Evolutionary conservation across 2,113 vertebrate species (phyloP), one percentile per base, ranked within the genome.

Genomic region (Poecilia latipinna): DNA sequence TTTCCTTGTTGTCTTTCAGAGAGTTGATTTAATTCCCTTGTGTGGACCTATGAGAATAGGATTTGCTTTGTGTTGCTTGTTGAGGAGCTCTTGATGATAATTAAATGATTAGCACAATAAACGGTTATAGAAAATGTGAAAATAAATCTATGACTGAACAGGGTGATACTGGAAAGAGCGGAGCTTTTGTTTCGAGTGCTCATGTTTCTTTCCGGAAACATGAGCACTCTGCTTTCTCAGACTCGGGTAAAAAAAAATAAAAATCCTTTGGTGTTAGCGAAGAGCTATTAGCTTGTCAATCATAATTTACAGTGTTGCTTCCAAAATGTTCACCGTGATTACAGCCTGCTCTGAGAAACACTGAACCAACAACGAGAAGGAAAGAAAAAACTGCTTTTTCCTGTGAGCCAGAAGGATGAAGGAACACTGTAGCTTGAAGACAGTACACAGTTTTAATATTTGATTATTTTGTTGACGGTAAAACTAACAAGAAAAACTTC

Each of bases 31-130:
- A 75, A 78, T 80, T 35, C 11, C 4, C 26, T 42, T 33, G 42
- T 79, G 48, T 72, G 42, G 74, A 84, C 75, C 76, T 28, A 7
- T n/a, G 65, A 76, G 65, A 82, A 37, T 32, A 71, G 37, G 72
- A 39, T 11, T 39, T 61, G 37, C 76, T 80, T 75, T 54, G 42
- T 61, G 12, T 70, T 63, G 68, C 44, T 61, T 68, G 24, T 72
- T 79, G 7, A 75, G 13, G 72, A 17, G 39, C 66, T 78, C 32
- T 62, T 67, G 62, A 70, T 70, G 37, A 81, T 72, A 81, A 86
- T 91, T 82, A 77, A 44, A 72, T 69, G 31, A 33, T 78, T 67
- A 65, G 32, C 12, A 42, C 73, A 54, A 54, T 22, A 54, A 54
- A 54, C 17, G 42, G 42, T 5, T 19, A 74, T 80, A 61, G 37